Evolutionary conservation across 2,888 invertebrate genomes (phyloP).

Genomic region (Tethea ocularis): DNA sequence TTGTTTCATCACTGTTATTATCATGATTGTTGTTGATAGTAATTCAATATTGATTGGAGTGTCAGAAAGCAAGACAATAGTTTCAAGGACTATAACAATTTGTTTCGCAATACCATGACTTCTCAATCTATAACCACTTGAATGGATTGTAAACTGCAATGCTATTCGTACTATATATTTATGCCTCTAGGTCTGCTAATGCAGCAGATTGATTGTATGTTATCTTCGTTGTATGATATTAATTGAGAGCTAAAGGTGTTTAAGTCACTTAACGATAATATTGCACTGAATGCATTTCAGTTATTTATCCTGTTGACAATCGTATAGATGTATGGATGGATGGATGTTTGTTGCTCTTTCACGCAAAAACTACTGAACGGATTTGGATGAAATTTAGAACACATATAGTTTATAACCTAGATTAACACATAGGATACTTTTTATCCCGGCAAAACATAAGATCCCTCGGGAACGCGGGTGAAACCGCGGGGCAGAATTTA

Average conservation of each 20-base stretch:
- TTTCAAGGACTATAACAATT: neutral
- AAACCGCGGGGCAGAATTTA: too few species aligned
- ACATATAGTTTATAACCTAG: too few species aligned
- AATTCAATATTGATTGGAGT: neutral
- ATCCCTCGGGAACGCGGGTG: too few species aligned
- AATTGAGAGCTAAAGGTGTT: neutral
- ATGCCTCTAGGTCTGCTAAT: neutral
- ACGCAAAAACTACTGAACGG: too few species aligned
- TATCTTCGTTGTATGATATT: neutral
- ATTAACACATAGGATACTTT: too few species aligned
- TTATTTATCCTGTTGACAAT: neutral
- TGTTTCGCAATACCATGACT: slow-evolving; percentile 5
- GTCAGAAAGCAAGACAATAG: neutral
- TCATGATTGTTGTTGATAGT: neutral
- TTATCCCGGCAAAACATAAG: too few species aligned
- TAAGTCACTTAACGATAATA: neutral
- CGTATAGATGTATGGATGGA: too few species aligned
- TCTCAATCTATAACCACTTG: neutral
- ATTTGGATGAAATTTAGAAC: too few species aligned
- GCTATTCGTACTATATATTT: neutral
- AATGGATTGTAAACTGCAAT: neutral
- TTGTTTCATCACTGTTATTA: neutral
- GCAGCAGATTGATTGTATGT: neutral
- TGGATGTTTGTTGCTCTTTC: too few species aligned
- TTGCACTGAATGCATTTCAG: neutral